phyloP scores from a whole-genome alignment of 2,888 invertebrate genomes.

The Hyalella azteca region DNA sequence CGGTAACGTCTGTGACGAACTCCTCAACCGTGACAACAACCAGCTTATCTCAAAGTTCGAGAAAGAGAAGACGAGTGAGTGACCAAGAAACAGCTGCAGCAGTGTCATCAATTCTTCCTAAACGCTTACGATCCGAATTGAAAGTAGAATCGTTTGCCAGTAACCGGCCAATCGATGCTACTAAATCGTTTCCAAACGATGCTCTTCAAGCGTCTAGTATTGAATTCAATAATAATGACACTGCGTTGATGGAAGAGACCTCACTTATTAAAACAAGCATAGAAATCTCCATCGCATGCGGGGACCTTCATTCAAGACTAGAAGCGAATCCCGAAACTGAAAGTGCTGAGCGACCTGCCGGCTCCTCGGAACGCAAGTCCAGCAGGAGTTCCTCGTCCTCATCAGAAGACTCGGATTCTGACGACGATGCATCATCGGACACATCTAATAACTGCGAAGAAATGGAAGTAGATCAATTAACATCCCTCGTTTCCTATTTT shows the following conservation, averaged over 20 bases:
- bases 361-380: neutral
- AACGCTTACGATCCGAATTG: constrained; percentile 60
- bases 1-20: constrained; percentile 54
- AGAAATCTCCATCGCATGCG: neutral
- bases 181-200: too few relatives aligned
- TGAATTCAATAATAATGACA: too few relatives aligned
- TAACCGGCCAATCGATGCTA: too few relatives aligned
- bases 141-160: too few relatives aligned
- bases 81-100: constrained; percentile 69
- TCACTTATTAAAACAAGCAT: neutral
- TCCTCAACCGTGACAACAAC: constrained; percentile 61
- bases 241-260: neutral
- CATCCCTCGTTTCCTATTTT: constrained; percentile 69
- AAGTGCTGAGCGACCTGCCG: neutral
- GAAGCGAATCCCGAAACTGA: neutral
- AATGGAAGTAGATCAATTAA: constrained; percentile 70
- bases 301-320: neutral
- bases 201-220: too few relatives aligned
- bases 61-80: constrained; percentile 65
- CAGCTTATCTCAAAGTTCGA: constrained; percentile 60
- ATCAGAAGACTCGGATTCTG: constrained; percentile 49
- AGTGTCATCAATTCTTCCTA: constrained; percentile 67
- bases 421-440: constrained; percentile 56
- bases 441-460: constrained; percentile 56
- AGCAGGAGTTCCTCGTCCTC: too few relatives aligned